Conservation (phyloP, 2,797 vertebrate genomes). For the Monodelphis domestica region DNA sequence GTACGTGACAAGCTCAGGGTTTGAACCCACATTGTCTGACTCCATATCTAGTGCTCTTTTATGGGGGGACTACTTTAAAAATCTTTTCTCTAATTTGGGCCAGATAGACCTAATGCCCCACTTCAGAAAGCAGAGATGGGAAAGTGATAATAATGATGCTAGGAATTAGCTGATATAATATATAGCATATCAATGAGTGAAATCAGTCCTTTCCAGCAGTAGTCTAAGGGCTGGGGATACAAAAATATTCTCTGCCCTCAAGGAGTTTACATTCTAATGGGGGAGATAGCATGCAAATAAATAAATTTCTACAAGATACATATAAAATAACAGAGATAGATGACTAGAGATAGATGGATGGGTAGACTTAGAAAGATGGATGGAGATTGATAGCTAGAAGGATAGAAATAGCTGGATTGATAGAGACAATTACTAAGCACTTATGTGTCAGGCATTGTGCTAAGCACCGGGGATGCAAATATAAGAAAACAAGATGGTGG, state of each 20-base stretch:
- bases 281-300: background rate
- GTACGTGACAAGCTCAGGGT: background rate
- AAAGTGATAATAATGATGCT: background rate
- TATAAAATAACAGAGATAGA: background rate
- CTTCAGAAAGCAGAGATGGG: background rate
- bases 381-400: background rate
- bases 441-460: background rate
- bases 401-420: too few relatives aligned
- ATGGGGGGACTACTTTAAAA: background rate
- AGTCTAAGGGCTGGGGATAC: background rate
- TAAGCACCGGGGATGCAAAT: background rate
- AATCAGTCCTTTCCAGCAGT: background rate
- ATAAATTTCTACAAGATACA: background rate
- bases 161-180: background rate
- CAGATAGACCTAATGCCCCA: background rate
- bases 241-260: background rate
- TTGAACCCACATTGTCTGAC: background rate
- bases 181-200: background rate
- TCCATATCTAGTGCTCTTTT: background rate
- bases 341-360: too few relatives aligned
- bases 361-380: too few relatives aligned
- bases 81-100: background rate
- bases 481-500: background rate
- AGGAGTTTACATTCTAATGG: background rate
- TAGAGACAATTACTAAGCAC: background rate